A percentile compares a stretch with the other conserved stretches of the same genome.
These are phyloP conservation scores for Pogonognathellus flavescens DNA, from an alignment of 1,140 invertebrate genomes.

Conservation along the genomic window DNA sequence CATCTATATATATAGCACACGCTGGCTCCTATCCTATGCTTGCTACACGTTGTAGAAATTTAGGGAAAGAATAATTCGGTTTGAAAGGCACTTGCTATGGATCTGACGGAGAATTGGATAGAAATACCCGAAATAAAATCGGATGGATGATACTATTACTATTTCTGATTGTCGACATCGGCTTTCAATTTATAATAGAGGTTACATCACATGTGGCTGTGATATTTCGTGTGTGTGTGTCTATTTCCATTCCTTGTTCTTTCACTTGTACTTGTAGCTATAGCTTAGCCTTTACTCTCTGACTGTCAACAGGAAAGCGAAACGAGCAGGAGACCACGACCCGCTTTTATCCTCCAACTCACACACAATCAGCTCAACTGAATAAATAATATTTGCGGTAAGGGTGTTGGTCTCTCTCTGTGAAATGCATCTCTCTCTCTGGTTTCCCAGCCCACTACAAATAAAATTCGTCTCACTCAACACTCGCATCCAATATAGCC, in stretches of 20 bases:
- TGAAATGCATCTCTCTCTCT: background rate
- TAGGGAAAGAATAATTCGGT: no score
- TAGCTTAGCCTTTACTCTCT: background rate
- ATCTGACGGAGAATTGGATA: no score
- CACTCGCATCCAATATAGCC: background rate
- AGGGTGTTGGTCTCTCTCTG: background rate
- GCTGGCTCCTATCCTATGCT: no score
- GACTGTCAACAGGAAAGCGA: background rate
- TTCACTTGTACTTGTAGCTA: background rate
- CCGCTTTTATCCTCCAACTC: slow-evolving; percentile 12
- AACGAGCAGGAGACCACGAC: background rate
- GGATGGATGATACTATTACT: no score
- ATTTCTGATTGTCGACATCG: no score
- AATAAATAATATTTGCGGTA: slow-evolving; percentile 27
- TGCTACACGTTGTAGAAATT: no score
- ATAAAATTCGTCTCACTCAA: background rate
- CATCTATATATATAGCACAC: no score
- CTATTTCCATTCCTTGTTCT: background rate
- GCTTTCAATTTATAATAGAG: no score
- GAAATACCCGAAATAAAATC: no score
- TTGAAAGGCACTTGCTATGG: no score
- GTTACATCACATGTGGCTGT: no score
- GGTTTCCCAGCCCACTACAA: background rate
- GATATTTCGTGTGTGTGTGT: no score
- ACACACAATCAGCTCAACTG: slow-evolving; percentile 13